Conservation (phyloP, 2,888 invertebrate genomes). For the Cephus sareptanus region DNA sequence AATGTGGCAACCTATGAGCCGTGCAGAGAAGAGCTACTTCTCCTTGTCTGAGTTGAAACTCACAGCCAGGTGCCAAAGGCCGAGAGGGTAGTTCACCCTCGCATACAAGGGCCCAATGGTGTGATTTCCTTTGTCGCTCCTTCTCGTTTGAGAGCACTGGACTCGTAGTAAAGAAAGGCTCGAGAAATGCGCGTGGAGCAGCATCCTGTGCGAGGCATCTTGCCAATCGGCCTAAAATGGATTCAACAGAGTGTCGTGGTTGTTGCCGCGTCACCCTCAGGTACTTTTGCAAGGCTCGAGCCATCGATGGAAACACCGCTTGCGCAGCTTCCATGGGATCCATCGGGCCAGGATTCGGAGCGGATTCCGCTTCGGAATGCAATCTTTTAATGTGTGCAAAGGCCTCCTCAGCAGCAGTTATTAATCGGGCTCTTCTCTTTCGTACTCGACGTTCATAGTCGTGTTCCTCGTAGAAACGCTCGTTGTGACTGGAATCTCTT, state of each 20-base stretch:
- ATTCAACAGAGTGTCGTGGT: slow-evolving; percentile 94
- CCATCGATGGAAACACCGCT: slow-evolving; percentile 97
- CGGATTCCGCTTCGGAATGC: slow-evolving; percentile 77
- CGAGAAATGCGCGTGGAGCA: slow-evolving; percentile 93
- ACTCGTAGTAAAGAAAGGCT: slow-evolving; percentile 88
- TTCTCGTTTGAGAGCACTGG: slow-evolving; percentile 89
- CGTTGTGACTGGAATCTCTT: slow-evolving; percentile 94
- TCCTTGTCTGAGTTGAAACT: slow-evolving; percentile 93
- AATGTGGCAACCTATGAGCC: slow-evolving; percentile 89
- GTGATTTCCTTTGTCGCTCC: slow-evolving; percentile 79
- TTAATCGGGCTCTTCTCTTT: slow-evolving; percentile 88
- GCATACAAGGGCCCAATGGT: slow-evolving; percentile 96
- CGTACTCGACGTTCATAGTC: slow-evolving; percentile 94
- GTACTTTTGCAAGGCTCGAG: slow-evolving; percentile 95
- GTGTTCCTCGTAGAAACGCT: slow-evolving; percentile 97
- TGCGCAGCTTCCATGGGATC: slow-evolving; percentile 97
- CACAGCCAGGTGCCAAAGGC: slow-evolving; percentile 83
- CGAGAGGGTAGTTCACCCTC: slow-evolving; percentile 87
- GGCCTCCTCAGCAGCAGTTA: slow-evolving; percentile 96
- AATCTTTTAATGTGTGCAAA: slow-evolving; percentile 96
- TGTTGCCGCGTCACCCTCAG: slow-evolving; percentile 95
- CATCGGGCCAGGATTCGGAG: slow-evolving; percentile 76
- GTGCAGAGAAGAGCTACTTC: slow-evolving; percentile 92
- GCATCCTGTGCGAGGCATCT: slow-evolving; percentile 93
- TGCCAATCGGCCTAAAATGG: slow-evolving; percentile 90